Conservation (phyloP, 2,888 invertebrate species). For the Acanthosoma haemorrhoidale region DNA sequence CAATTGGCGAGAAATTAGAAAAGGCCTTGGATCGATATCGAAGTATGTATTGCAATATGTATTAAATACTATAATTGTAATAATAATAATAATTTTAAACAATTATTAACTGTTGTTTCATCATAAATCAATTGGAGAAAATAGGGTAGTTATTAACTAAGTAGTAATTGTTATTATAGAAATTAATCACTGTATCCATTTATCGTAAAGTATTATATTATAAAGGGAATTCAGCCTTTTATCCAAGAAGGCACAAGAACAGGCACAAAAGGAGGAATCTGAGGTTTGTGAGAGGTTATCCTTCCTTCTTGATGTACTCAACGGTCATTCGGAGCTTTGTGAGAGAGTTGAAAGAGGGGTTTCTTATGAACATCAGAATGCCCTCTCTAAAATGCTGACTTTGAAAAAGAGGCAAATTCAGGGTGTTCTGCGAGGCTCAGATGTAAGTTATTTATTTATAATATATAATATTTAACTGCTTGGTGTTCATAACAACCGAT, state of each 20-base stretch:
- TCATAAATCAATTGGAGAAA: no score
- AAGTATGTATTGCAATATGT: slow-evolving; percentile 46
- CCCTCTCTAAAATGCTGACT: slow-evolving; percentile 56
- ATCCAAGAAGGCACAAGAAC: slow-evolving; percentile 51
- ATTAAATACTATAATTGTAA: neutral
- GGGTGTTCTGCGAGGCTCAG: slow-evolving; percentile 55
- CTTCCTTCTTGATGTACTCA: slow-evolving; percentile 52
- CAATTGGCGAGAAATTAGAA: slow-evolving; percentile 48
- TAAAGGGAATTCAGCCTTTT: slow-evolving; percentile 46
- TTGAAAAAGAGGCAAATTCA: slow-evolving; percentile 59
- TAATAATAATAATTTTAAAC: neutral
- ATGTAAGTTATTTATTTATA: slow-evolving; percentile 51
- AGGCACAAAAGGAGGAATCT: slow-evolving; percentile 53
- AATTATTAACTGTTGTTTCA: neutral
- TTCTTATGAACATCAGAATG: slow-evolving; percentile 57
- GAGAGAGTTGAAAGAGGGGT: slow-evolving; percentile 58
- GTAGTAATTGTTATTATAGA: neutral
- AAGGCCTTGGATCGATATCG: slow-evolving; percentile 51
- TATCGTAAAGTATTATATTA: no score
- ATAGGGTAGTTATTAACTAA: neutral
- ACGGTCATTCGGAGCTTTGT: slow-evolving; percentile 55
- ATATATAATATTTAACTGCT: no score
- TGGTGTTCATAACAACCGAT: no score
- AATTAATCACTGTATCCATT: neutral
- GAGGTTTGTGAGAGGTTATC: slow-evolving; percentile 54